A percentile compares a stretch with the other conserved stretches of the same genome.
Conservation (phyloP, 2,797 vertebrate species). For the Nyctalus aviator region DNA sequence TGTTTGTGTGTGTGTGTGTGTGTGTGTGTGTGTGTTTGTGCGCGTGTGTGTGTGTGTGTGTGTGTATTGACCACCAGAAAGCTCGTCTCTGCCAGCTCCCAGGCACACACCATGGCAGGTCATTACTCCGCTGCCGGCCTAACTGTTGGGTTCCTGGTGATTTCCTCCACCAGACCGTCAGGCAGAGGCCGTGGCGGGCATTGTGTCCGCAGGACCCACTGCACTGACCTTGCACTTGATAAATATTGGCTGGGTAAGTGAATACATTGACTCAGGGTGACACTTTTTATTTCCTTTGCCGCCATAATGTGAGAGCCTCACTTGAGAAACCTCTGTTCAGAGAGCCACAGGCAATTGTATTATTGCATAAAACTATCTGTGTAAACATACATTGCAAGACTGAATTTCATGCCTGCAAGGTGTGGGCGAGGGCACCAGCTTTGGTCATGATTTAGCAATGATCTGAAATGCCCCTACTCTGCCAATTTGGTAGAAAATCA, state of each 20-base stretch:
- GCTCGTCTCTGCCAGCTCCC: not conserved
- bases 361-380: not conserved
- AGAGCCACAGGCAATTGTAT: not conserved
- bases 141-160: too few species aligned
- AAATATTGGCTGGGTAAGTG: not conserved
- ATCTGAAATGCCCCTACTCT: not conserved
- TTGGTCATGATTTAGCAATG: not conserved
- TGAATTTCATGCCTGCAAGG: not conserved
- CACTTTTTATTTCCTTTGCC: not conserved
- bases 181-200: not conserved
- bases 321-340: not conserved
- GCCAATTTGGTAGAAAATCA: not conserved
- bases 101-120: fast-evolving
- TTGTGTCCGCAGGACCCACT: not conserved
- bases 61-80: not conserved
- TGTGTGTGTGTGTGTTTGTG: too few species aligned
- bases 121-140: not conserved
- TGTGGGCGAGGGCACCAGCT: not conserved
- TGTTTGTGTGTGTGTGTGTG: too few species aligned
- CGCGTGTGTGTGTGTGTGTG: too few species aligned
- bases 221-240: too few species aligned
- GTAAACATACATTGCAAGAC: not conserved
- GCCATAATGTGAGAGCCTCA: too few species aligned
- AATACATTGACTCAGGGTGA: not conserved
- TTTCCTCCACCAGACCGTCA: not conserved